A percentile compares a stretch with the other conserved stretches of the same genome.
These are phyloP conservation scores for Megaceryle maxima DNA, from an alignment of 2,113 vertebrate genomes.

Conservation along the genomic window DNA sequence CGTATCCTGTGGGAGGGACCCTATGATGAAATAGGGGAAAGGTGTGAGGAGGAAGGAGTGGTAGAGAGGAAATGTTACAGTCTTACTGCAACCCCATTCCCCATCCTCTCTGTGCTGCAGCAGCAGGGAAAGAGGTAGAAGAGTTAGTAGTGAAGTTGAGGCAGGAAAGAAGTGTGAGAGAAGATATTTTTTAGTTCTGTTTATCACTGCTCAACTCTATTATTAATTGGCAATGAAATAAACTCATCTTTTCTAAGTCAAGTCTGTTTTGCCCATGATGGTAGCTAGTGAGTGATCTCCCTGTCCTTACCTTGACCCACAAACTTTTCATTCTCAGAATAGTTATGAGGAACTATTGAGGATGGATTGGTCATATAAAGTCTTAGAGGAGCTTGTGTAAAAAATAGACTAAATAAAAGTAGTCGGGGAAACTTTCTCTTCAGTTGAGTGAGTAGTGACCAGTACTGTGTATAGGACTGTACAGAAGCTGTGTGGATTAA, in stretches of 20 bases:
- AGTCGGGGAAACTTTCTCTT: not conserved
- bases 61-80: rapidly evolving
- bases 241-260: not conserved
- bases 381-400: not conserved
- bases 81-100: not conserved
- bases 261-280: not conserved
- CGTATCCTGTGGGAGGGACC: not conserved
- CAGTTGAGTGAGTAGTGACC: not conserved
- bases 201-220: not conserved
- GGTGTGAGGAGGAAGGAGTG: not conserved
- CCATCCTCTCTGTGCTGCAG: rapidly evolving
- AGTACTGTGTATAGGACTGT: not conserved
- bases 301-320: rapidly evolving
- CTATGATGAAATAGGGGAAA: not conserved
- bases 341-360: not conserved
- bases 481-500: not conserved
- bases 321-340: not conserved
- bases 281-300: not conserved
- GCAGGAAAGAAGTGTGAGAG: not conserved
- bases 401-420: not conserved
- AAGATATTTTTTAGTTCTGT: not conserved
- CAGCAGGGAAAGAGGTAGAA: not conserved
- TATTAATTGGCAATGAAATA: not conserved
- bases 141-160: not conserved
- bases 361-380: not conserved